These are phyloP conservation scores for Urocyon cinereoargenteus DNA, from an alignment of 2,797 vertebrate genomes.

Conservation along the genomic window DNA sequence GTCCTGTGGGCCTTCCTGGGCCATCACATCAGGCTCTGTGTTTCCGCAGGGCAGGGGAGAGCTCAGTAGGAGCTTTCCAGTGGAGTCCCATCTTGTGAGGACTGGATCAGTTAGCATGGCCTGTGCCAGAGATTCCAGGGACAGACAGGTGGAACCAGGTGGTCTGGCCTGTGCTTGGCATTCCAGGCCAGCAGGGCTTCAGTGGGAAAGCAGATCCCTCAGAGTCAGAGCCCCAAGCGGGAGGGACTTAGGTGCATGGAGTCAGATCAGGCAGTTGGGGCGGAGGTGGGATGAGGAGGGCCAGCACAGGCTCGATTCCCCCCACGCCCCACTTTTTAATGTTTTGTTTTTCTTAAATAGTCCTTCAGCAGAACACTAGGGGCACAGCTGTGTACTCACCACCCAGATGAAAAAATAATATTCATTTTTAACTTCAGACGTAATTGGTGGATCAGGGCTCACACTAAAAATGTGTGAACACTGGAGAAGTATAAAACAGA, in stretches of 20 bases:
- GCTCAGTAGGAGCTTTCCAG: neutral
- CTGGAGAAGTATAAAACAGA: neutral
- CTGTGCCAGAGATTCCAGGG: neutral
- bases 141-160: neutral
- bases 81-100: neutral
- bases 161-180: neutral
- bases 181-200: neutral
- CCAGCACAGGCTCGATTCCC: neutral
- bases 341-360: neutral
- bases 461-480: neutral
- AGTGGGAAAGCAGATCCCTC: neutral
- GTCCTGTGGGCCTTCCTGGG: neutral
- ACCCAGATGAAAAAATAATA: neutral
- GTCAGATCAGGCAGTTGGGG: neutral
- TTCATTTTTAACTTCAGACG: neutral
- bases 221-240: too few species aligned
- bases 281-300: neutral
- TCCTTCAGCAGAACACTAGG: neutral
- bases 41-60: neutral
- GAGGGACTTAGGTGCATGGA: neutral
- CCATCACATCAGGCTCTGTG: neutral
- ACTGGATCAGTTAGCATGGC: too few species aligned
- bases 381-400: rapidly evolving
- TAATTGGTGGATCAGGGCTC: neutral
- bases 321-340: neutral